Evolutionary conservation across 2,888 invertebrate genomes (phyloP), one percentile per base, ranked within the genome.

Genomic region (Ariolimax columbianus): DNA sequence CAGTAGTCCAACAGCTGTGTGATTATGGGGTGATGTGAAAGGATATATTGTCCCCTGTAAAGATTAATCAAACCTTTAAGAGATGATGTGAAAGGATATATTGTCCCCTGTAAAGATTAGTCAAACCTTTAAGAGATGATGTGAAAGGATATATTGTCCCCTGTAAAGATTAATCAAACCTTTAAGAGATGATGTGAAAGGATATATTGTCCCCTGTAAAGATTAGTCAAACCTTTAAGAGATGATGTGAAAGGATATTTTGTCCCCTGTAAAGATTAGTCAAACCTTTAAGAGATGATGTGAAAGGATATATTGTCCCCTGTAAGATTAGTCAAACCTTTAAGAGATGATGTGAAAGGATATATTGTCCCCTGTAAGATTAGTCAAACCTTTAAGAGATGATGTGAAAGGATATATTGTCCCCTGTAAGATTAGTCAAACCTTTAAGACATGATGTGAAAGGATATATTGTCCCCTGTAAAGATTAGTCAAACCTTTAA

Each of bases 11-110:
- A 91, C 30, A 2, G 90, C 72, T 40, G 90, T 72, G 51, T 68
- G 66, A 51, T 72, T 75, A n/a, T 68, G 83, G 33, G 63, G 87
- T n/a, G 90, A 88, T 0, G 88, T 77, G 75, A 91, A 90, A 40
- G 91, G 92, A 78, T 91, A 89, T 26, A 92, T 92, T n/a, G 90
- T 90, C 47, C 91, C 91, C 92, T 92, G 89, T 11, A 89, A 89
- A 82, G 66, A 17, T 73, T 70, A 77, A 47, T 47, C 14, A 47
- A 47, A 47, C n/a, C n/a, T n/a, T n/a, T n/a, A 47, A 11, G 47
- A 47, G 47, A 47, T 7, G 14, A 47, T 47, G 47, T 47, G 14
- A 47, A 47, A 11, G 47, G 47, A 47, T 47, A 47, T 47, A 47
- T 47, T 47, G 40, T 59, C 30, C 36, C n/a, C 36, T 38, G 38